Conservation (phyloP, 2,797 vertebrate species). For the Echiichthys vipera region DNA sequence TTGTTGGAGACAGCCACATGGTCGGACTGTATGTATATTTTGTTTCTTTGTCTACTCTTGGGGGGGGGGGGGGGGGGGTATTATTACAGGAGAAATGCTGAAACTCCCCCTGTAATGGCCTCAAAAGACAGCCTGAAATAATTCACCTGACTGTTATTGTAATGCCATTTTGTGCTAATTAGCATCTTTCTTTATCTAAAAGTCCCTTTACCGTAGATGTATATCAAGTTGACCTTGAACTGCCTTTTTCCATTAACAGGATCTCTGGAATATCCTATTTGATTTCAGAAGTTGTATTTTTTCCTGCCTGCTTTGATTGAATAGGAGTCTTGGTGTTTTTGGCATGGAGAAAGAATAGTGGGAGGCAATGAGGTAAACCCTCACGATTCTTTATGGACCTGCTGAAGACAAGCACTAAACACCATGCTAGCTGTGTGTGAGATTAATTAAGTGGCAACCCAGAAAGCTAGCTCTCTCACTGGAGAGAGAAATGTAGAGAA, state of each 20-base stretch:
- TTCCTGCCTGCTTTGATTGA: slow-evolving; percentile 24
- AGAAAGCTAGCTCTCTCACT: slow-evolving; percentile 2
- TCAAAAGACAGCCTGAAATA: slow-evolving; percentile 14
- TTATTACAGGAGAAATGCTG: neutral
- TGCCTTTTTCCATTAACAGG: slow-evolving; percentile 31
- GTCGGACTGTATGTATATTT: no score
- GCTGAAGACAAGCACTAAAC: slow-evolving; percentile 25
- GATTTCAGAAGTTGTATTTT: slow-evolving; percentile 26
- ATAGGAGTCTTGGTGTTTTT: neutral
- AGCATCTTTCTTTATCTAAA: slow-evolving; percentile 22
- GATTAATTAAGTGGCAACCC: slow-evolving; percentile 43
- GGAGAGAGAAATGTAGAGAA: slow-evolving; percentile 11
- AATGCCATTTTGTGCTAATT: slow-evolving; percentile 15
- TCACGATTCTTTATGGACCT: neutral
- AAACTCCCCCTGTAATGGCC: neutral
- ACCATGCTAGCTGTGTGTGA: slow-evolving; percentile 17
- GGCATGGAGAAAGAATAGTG: neutral
- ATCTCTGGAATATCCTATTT: slow-evolving; percentile 31
- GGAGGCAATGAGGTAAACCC: slow-evolving; percentile 6
- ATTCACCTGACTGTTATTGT: neutral
- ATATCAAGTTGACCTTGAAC: slow-evolving; percentile 35
- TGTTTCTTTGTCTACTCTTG: neutral
- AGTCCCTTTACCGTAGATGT: slow-evolving; percentile 17
- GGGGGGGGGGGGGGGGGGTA: no score
- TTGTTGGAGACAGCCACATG: no score